Conservation (phyloP, 53 echinoderm and acorn worm species). For the Henricia sp. region DNA sequence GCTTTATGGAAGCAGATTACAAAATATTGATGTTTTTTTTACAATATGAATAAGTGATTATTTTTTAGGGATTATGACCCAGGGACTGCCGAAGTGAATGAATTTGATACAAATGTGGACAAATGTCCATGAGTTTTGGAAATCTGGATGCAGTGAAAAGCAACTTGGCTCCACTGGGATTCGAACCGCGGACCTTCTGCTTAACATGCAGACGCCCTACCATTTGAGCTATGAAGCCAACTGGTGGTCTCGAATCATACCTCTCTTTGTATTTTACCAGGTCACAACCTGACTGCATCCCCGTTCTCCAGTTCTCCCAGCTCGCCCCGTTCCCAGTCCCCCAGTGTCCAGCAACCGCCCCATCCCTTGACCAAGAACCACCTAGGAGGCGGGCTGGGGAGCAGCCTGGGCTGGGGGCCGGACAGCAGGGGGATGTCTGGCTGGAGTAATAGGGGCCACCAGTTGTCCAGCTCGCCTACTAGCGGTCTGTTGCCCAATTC, state of each 20-base stretch:
- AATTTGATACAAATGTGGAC: no score
- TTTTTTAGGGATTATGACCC: no score
- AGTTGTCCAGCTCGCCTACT: conserved; percentile 94
- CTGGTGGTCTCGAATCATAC: background rate
- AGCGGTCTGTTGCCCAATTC: conserved; percentile 89
- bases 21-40: no score
- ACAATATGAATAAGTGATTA: no score
- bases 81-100: no score
- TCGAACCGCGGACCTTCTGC: no score
- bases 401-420: conserved; percentile 65
- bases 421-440: conserved; percentile 9
- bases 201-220: no score
- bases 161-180: no score
- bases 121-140: no score
- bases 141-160: no score
- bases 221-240: no score
- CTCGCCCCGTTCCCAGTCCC: conserved; percentile 67
- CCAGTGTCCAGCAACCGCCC: conserved; percentile 48
- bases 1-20: no score
- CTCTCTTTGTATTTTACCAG: background rate
- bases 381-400: conserved; percentile 12
- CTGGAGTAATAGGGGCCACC: conserved; percentile 68
- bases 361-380: conserved; percentile 26
- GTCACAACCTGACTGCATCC: conserved; percentile 59
- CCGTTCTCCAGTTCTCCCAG: conserved; percentile 70